These are phyloP conservation scores for Cheirogaleus major DNA, from an alignment of 2,797 vertebrate genomes.

Conservation along the genomic window DNA sequence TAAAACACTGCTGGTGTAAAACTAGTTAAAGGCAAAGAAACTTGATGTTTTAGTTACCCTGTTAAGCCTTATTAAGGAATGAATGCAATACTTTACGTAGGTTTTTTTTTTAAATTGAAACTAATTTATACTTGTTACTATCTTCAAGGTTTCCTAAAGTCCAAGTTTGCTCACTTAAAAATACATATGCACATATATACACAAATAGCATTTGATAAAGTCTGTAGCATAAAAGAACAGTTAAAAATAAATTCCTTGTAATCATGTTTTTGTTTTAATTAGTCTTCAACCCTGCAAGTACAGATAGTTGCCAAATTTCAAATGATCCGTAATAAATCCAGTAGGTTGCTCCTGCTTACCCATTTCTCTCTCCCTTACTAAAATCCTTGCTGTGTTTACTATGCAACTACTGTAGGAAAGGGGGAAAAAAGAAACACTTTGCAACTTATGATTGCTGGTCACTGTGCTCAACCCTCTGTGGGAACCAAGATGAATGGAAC, in stretches of 20 bases:
- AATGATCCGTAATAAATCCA: conserved; percentile 58
- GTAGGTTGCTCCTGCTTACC: neutral
- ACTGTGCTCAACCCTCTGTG: neutral
- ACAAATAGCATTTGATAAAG: neutral
- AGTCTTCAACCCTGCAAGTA: conserved; percentile 49
- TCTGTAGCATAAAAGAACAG: conserved; percentile 18
- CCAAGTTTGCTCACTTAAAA: neutral
- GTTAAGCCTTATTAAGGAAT: neutral
- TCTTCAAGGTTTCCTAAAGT: conserved; percentile 20
- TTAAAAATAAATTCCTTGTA: conserved; percentile 44
- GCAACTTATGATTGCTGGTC: neutral
- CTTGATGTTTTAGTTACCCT: neutral
- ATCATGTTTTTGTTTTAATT: conserved; percentile 70
- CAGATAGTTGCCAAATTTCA: conserved; percentile 58
- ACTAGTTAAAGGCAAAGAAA: neutral
- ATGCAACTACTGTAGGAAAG: neutral
- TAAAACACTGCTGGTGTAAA: neutral
- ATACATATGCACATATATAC: neutral
- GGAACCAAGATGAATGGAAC: neutral
- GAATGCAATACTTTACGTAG: neutral
- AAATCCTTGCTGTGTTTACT: neutral
- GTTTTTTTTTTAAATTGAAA: neutral
- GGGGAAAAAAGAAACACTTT: neutral
- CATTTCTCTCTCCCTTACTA: neutral
- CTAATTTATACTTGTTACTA: neutral